These are phyloP conservation scores for Apodemia mormo DNA, from an alignment of 2,888 invertebrate species.

Conservation along the genomic window DNA sequence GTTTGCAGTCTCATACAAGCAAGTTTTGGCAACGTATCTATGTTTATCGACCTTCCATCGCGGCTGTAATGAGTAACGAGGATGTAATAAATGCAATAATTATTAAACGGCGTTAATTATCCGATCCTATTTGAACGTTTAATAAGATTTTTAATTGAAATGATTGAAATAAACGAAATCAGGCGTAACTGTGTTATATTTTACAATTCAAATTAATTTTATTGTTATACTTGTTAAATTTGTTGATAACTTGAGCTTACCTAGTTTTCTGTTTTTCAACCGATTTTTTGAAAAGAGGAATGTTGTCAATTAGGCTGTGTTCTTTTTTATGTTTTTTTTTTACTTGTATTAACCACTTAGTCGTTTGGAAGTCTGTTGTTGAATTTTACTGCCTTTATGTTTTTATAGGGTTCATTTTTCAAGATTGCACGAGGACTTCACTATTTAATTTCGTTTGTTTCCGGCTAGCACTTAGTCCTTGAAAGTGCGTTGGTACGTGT, in stretches of 20 bases:
- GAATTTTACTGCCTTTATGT: no score
- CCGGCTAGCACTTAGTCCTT: no score
- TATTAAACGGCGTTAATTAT: constrained; percentile 44
- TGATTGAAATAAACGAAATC: neutral
- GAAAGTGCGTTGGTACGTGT: no score
- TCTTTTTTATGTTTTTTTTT: no score
- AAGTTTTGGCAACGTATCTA: constrained; percentile 20
- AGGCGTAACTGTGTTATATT: neutral
- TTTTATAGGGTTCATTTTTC: no score
- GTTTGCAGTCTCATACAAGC: constrained; percentile 32
- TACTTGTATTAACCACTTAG: no score
- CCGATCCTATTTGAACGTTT: constrained; percentile 29
- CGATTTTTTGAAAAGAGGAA: no score
- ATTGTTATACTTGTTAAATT: neutral
- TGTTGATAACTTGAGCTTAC: neutral
- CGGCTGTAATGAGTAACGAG: constrained; percentile 51
- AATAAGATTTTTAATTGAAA: constrained; percentile 21
- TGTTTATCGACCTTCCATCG: constrained; percentile 36
- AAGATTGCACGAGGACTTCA: no score
- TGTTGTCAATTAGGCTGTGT: no score
- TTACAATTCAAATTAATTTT: neutral
- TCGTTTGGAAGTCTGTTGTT: no score
- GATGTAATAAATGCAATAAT: constrained; percentile 49
- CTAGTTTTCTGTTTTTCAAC: neutral
- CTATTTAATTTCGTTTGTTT: no score